A percentile compares a stretch with the other conserved stretches of the same genome.
phyloP scores from a whole-genome alignment of 2,888 invertebrate genomes.

The Philereme transversata region DNA sequence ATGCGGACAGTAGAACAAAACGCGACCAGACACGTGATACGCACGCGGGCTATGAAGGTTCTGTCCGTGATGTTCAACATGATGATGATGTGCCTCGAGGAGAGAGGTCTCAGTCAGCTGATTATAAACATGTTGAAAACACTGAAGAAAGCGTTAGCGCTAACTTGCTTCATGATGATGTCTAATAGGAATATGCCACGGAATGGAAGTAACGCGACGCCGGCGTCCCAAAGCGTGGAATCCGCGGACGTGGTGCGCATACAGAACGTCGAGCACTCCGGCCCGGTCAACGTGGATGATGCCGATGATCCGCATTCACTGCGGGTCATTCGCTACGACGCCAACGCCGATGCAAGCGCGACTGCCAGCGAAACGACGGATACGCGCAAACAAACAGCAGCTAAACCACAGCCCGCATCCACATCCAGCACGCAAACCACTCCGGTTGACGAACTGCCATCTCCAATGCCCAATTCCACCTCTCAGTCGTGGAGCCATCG shows the following conservation, averaged over 20 bases:
- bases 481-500: conserved; percentile 71
- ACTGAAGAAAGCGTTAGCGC: conserved; percentile 73
- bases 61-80: conserved; percentile 80
- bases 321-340: conserved; percentile 24
- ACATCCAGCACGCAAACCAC: conserved; percentile 23
- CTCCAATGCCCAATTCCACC: conserved; percentile 38
- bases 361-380: conserved; percentile 6
- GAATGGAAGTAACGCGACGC: conserved; percentile 48
- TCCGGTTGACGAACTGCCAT: conserved; percentile 37
- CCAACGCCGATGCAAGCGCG: conserved; percentile 2
- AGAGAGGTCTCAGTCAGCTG: conserved; percentile 71
- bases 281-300: conserved; percentile 70
- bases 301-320: conserved; percentile 60
- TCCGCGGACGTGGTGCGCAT: conserved; percentile 69
- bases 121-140: conserved; percentile 75
- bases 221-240: conserved; percentile 57
- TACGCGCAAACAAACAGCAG: not conserved
- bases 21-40: conserved; percentile 74
- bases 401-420: conserved; percentile 33
- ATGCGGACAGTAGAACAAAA: conserved; percentile 69
- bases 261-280: conserved; percentile 70
- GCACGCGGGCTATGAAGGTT: conserved; percentile 79
- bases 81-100: conserved; percentile 82
- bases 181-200: conserved; percentile 62
- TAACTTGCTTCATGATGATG: conserved; percentile 78